Evolutionary conservation across 2,113 vertebrate genomes (phyloP).

Genomic region (Chrysemys picta): DNA sequence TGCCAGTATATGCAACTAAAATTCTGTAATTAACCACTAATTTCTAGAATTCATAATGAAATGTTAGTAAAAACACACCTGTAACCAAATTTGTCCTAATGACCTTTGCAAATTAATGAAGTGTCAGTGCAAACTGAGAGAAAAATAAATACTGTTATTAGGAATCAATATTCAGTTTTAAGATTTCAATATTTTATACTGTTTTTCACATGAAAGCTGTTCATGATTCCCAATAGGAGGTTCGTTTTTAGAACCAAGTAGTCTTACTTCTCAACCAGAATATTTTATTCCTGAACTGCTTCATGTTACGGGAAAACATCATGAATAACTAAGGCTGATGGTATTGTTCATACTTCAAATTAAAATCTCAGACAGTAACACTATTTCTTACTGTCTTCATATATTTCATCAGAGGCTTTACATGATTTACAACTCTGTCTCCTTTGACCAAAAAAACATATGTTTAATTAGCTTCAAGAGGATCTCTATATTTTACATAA

Average conservation of each 20-base stretch:
- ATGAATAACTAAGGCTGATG: not conserved
- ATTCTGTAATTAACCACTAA: not conserved
- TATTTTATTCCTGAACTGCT: not conserved
- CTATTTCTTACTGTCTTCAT: fast-evolving
- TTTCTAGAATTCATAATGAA: not conserved
- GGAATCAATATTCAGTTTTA: not conserved
- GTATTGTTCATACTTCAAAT: not conserved
- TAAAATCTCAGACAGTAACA: not conserved
- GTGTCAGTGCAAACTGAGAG: not conserved
- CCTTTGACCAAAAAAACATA: not conserved
- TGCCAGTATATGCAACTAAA: not conserved
- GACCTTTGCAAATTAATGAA: not conserved
- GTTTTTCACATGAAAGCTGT: not conserved
- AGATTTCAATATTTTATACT: not conserved
- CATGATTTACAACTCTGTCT: not conserved
- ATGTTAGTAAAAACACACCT: not conserved
- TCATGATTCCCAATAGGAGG: not conserved
- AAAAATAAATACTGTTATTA: not conserved
- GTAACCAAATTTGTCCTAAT: no score
- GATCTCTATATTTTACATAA: not conserved
- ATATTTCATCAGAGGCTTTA: not conserved
- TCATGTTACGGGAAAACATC: not conserved
- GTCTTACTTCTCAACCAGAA: not conserved
- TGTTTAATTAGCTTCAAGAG: not conserved
- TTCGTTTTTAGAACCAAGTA: not conserved